Evolutionary conservation across 2,888 invertebrate species (phyloP), one percentile per base, ranked within the genome.

Genomic region (Melieria omissa): DNA sequence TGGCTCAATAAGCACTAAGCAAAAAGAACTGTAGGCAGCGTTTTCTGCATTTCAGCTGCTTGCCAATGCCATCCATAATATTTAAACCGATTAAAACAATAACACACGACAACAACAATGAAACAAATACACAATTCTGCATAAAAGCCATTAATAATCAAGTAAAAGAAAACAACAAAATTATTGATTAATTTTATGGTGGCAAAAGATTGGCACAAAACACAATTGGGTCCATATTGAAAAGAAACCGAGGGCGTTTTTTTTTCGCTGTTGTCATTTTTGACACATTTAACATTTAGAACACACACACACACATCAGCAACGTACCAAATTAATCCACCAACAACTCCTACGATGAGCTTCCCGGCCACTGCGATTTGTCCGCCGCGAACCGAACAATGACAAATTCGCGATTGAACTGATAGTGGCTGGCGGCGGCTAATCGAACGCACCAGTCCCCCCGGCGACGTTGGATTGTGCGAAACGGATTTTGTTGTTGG

Each of bases 31-130:
- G 16, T 16, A 16, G 16, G 16, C 29, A 29, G 3, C 29, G 29
- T 29, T 29, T 29, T 29, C 29, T 29, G 29, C 29, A 29, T 29
- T 29, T 29, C 29, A 29, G 29, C 29, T 29, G 2, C 29, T 45
- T 55, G 14, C 16, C 81, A 80, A 79, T 80, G 80, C 80, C 81
- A 68, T 74, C 61, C 44, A 76, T 74, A 80, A 81, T 81, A 80
- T 77, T 81, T 80, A 80, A 73, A 64, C 49, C 54, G 68, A 73
- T 55, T 75, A 77, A 76, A 52, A 52, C 52, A 52, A 52, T n/a
- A 5, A 52, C 4, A 52, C 52, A 52, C 14, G 52, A 52, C 5
- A 52, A 8, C 4, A 4, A 52, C 52, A 52, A 29, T 2, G 14
- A 1, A 52, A 8, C 52, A 52, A 52, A 5, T 5, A 52, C n/a